Evolutionary conservation across 2,797 vertebrate genomes (phyloP).

Genomic region (Hydrophis major): DNA sequence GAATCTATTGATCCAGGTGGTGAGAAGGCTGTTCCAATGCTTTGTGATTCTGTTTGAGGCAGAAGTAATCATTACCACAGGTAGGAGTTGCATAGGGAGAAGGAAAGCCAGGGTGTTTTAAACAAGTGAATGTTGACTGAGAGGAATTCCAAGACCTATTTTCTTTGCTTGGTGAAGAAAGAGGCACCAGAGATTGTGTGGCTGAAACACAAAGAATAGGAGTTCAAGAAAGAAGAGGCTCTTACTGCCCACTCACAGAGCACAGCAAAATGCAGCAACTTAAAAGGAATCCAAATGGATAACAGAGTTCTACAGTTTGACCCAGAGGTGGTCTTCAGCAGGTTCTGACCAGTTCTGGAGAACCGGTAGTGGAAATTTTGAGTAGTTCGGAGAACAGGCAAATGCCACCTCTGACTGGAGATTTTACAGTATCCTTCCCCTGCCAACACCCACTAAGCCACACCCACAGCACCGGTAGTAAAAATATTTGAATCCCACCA

Average conservation of each 20-base stretch:
- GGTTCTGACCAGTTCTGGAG: no score
- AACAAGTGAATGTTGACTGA: background rate
- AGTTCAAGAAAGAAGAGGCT: background rate
- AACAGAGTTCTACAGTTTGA: background rate
- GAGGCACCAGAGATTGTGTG: background rate
- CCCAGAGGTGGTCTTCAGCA: no score
- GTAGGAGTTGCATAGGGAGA: background rate
- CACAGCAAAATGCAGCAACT: background rate
- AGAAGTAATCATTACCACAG: background rate
- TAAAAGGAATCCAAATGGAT: background rate
- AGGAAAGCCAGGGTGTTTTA: background rate
- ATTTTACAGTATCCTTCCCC: no score
- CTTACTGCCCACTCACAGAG: background rate
- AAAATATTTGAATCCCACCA: no score
- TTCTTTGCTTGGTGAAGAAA: background rate
- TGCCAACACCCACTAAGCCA: no score
- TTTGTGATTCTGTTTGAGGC: slow-evolving; percentile 33
- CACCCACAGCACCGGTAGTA: no score
- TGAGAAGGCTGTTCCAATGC: slow-evolving; percentile 1
- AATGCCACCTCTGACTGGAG: no score
- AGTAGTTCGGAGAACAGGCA: no score
- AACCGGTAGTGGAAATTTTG: no score
- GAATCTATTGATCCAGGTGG: slow-evolving; percentile 26
- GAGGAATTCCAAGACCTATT: background rate
- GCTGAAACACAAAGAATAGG: background rate